phyloP scores from a whole-genome alignment of 2,888 invertebrate species.

The Malthinus seriepunctatus region DNA sequence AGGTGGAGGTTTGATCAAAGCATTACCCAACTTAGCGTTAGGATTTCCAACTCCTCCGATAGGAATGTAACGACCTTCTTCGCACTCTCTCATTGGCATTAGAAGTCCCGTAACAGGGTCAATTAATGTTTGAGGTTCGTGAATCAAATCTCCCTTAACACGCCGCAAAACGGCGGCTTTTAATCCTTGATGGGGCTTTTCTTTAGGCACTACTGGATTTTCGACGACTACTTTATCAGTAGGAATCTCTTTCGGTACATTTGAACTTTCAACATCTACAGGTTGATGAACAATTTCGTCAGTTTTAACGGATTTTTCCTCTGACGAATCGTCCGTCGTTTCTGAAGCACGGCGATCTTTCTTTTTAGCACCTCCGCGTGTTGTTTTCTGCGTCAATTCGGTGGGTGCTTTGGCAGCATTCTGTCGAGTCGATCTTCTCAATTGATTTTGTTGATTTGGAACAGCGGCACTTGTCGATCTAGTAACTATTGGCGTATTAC shows the following conservation, averaged over 20 bases:
- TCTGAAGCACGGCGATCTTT: slow-evolving; percentile 69
- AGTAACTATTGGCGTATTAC: slow-evolving; percentile 61
- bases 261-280: slow-evolving; percentile 4
- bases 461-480: slow-evolving; percentile 48
- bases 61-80: slow-evolving; percentile 70
- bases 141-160: slow-evolving; percentile 52
- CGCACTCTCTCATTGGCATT: slow-evolving; percentile 70
- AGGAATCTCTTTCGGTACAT: slow-evolving; percentile 20
- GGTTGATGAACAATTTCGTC: too few relatives aligned
- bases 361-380: slow-evolving; percentile 64
- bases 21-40: slow-evolving; percentile 18
- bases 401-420: slow-evolving; percentile 45
- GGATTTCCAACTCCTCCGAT: slow-evolving; percentile 47
- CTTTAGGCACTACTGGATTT: slow-evolving; percentile 23
- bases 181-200: slow-evolving; percentile 49
- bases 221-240: slow-evolving; percentile 23
- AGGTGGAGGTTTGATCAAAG: background rate
- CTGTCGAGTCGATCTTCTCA: slow-evolving; percentile 63
- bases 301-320: slow-evolving; percentile 57
- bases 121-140: slow-evolving; percentile 68
- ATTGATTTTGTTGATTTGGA: slow-evolving; percentile 51
- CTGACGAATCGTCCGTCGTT: slow-evolving; percentile 65
- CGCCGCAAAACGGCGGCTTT: slow-evolving; percentile 52
- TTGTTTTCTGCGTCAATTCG: slow-evolving; percentile 61
- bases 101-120: slow-evolving; percentile 77